A percentile compares a stretch with the other conserved stretches of the same genome.
Evolutionary conservation across 2,888 invertebrate genomes (phyloP).

Genomic region (Pristionchus entomophagus): DNA sequence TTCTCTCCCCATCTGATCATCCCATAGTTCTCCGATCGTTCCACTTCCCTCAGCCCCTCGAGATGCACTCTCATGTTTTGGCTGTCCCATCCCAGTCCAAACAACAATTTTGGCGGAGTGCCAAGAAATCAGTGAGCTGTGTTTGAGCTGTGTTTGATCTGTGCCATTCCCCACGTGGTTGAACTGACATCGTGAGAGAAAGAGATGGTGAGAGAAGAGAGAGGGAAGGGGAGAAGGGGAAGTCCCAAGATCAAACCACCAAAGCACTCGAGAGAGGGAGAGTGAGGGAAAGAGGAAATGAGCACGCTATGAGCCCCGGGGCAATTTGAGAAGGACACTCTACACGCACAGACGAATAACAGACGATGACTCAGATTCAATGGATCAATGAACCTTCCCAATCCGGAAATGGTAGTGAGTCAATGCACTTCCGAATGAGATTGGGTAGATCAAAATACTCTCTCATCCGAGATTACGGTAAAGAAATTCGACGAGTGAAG

Average conservation of each 20-base stretch:
- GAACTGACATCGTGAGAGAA: conserved; percentile 4
- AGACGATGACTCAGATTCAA: not conserved
- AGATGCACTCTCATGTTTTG: not conserved
- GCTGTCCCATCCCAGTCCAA: not conserved
- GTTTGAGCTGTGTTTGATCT: too few species aligned
- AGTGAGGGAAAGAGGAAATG: too few species aligned
- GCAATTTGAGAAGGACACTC: conserved; percentile 21
- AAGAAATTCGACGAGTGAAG: not conserved
- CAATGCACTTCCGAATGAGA: not conserved
- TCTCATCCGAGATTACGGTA: not conserved
- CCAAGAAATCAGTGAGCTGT: not conserved
- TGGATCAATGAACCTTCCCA: not conserved
- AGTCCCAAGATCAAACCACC: conserved; percentile 14
- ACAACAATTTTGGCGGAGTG: not conserved
- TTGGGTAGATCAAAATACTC: not conserved
- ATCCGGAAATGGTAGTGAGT: not conserved
- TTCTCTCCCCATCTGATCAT: not conserved
- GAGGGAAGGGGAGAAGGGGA: not conserved
- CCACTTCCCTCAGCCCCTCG: too few species aligned
- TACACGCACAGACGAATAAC: not conserved
- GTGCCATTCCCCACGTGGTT: conserved; percentile 18
- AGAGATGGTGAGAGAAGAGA: not conserved
- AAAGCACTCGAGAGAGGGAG: too few species aligned
- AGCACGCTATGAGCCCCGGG: not conserved
- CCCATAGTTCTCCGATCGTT: not conserved